phyloP scores from a whole-genome alignment of 2,888 invertebrate genomes.

The Eilema caniola region DNA sequence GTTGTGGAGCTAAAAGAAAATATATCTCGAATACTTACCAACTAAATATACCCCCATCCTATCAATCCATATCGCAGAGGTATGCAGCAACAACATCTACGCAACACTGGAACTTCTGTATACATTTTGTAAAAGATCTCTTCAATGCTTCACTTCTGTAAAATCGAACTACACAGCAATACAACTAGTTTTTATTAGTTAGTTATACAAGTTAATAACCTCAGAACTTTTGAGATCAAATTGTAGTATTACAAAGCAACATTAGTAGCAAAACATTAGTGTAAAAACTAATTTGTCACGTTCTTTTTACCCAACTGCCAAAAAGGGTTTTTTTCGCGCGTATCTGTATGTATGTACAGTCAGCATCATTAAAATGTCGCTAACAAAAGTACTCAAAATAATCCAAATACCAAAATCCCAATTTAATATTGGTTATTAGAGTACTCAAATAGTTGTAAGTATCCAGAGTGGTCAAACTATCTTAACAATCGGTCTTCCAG shows the following conservation, averaged over 20 bases:
- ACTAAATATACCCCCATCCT: slow-evolving; percentile 47
- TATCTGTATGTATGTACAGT: no score
- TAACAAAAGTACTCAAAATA: no score
- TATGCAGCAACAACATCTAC: slow-evolving; percentile 49
- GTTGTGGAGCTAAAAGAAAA: no score
- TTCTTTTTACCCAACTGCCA: no score
- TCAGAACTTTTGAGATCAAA: background rate
- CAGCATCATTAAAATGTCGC: no score
- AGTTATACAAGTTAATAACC: background rate
- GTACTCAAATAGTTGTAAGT: no score
- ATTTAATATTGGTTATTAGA: no score
- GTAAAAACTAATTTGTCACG: background rate
- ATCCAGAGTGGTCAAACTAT: no score
- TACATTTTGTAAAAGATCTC: slow-evolving; percentile 32
- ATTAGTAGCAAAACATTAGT: background rate
- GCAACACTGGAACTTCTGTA: slow-evolving; percentile 40
- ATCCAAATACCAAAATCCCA: no score
- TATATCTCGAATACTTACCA: background rate
- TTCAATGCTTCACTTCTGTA: background rate
- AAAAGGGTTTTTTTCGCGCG: no score
- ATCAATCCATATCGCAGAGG: slow-evolving; percentile 52
- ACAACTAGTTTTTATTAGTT: background rate
- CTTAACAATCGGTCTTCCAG: no score
- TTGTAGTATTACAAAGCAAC: no score
- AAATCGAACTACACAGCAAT: background rate